Percentiles rank a stretch among this genome's conserved stretches.
These are phyloP conservation scores for Hirundo rustica DNA, from an alignment of 2,797 vertebrate species.

Conservation along the genomic window DNA sequence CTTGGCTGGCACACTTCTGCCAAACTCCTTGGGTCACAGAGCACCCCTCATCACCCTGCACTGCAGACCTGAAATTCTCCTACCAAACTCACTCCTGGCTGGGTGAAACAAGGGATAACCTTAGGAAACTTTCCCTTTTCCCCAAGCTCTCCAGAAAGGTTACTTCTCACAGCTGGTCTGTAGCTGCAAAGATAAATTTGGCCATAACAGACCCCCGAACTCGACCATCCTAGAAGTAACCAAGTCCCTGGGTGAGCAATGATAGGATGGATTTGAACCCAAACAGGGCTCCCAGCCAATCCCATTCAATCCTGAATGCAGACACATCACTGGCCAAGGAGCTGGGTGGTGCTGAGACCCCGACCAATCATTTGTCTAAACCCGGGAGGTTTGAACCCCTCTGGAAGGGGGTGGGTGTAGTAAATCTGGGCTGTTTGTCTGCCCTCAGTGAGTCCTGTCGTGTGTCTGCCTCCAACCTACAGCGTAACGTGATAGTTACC, in stretches of 20 bases:
- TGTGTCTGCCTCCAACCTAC: background rate
- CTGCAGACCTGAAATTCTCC: background rate
- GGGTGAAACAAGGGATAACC: background rate
- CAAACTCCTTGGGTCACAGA: background rate
- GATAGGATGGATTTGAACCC: background rate
- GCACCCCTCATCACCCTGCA: background rate
- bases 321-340: background rate
- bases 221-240: background rate
- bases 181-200: background rate
- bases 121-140: background rate
- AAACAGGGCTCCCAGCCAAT: background rate
- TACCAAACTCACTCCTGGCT: background rate
- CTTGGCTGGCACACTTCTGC: rapidly evolving
- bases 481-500: background rate
- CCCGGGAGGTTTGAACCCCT: background rate
- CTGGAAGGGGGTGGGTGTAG: background rate
- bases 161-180: background rate
- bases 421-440: background rate
- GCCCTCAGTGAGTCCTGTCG: background rate
- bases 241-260: background rate
- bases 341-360: background rate
- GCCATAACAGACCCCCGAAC: background rate
- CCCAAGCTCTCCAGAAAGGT: background rate
- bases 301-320: background rate
- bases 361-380: background rate